Evolutionary conservation across 2,113 vertebrate species (phyloP), one percentile per base, ranked within the genome.

Genomic region (Odobenus rosmarus): DNA sequence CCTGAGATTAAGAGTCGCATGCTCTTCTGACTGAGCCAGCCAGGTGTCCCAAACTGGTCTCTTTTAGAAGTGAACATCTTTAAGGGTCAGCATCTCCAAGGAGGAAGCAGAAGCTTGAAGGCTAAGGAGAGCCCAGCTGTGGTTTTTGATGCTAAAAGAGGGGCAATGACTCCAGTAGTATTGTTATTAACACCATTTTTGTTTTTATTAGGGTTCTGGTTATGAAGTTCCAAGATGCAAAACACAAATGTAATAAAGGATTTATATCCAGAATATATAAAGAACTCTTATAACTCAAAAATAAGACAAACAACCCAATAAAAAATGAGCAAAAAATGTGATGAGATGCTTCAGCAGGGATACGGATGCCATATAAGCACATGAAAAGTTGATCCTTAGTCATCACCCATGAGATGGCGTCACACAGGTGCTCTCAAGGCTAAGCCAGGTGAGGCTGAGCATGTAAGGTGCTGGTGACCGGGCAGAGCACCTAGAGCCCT

Each of bases 371-470:
- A 4, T 0, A 16, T 0, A 1, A 46, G 84, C 72, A 4, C 11
- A 0, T 1, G 39, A 51, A 46, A 36, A 24, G 42, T 1, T 57
- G 4, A 0, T 11, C 18, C 0, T 8, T 53, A 26, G n/a, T 59
- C 23, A 13, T 10, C 74, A 7, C 76, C 94, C 4, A 4, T 4
- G 36, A 69, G 81, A 11, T 9, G 6, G 2, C 49, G 5, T 67
- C 69, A 10, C 15, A 31, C 3, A 12, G 24, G 26, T 5, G 16
- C 33, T 1, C 0, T 2, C 1, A 6, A 49, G 42, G 51, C n/a
- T 1, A 1, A 5, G 21, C 3, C 10, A 31, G 88, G 0, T 23
- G 15, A 16, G 93, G 18, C 4, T 1, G 15, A 23, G 2, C 4
- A 3, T 0, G 1, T 26, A 21, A 2, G 5, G 3, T 13, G 77